Evolutionary conservation across 2,888 invertebrate genomes (phyloP).

Genomic region (Pogonocherus hispidulus): DNA sequence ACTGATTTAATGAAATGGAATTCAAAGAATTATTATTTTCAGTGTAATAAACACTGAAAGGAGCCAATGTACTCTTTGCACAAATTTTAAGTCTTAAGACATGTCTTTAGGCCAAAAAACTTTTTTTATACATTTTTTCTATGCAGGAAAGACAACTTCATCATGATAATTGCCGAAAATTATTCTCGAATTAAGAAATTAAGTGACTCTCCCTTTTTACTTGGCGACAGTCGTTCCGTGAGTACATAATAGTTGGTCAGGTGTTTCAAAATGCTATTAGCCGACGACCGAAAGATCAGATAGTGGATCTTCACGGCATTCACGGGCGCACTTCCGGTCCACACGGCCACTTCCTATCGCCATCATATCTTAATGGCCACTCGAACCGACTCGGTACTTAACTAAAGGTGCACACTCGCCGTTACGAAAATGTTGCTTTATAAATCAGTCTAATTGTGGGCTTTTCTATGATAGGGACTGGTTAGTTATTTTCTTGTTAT

Average conservation of each 20-base stretch:
- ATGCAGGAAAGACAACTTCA: too few relatives aligned
- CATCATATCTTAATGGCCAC: slow-evolving; percentile 60
- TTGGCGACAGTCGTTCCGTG: neutral
- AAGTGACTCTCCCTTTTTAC: neutral
- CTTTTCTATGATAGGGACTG: neutral
- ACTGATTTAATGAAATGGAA: too few relatives aligned
- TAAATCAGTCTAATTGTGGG: slow-evolving; percentile 50
- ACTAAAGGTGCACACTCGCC: slow-evolving; percentile 57
- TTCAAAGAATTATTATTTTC: too few relatives aligned
- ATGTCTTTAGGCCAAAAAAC: too few relatives aligned
- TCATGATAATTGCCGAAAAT: neutral
- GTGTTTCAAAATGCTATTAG: slow-evolving; percentile 60
- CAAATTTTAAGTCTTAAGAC: too few relatives aligned
- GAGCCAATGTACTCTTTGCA: too few relatives aligned
- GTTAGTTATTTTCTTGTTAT: slow-evolving; percentile 11
- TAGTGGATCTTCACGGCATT: slow-evolving; percentile 62
- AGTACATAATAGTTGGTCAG: slow-evolving; percentile 49
- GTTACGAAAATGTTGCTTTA: slow-evolving; percentile 45
- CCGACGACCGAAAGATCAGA: slow-evolving; percentile 58
- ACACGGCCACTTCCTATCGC: slow-evolving; percentile 60
- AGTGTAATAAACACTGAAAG: too few relatives aligned
- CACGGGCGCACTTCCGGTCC: slow-evolving; percentile 61
- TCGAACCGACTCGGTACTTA: slow-evolving; percentile 57
- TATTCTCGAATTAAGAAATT: neutral
- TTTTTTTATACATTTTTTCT: too few relatives aligned